Evolutionary conservation across 2,113 vertebrate species (phyloP).

Genomic region (Dolichotis patagonum): DNA sequence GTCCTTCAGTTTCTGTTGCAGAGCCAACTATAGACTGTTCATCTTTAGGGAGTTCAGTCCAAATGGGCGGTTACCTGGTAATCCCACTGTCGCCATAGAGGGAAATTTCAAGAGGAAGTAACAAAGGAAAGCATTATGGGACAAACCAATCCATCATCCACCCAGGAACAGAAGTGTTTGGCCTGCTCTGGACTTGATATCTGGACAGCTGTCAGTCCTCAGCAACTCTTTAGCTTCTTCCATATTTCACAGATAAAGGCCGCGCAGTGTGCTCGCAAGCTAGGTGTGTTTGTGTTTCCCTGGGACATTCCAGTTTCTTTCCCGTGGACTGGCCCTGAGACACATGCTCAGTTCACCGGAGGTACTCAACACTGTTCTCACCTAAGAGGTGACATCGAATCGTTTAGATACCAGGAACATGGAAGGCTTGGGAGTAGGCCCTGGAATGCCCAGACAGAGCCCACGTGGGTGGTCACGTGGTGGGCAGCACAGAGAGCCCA

Average conservation of each 20-base stretch:
- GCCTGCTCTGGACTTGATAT: background rate
- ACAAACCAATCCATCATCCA: slow-evolving; percentile 5
- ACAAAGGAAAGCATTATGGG: background rate
- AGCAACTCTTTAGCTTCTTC: slow-evolving; percentile 43
- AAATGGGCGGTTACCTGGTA: background rate
- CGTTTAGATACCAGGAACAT: background rate
- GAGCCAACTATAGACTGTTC: background rate
- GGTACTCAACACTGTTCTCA: background rate
- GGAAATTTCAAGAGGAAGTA: background rate
- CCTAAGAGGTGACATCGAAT: background rate
- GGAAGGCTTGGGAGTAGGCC: slow-evolving; percentile 1
- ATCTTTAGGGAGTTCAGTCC: background rate
- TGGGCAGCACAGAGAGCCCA: background rate
- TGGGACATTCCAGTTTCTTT: background rate
- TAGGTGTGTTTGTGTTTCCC: background rate
- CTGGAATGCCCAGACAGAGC: background rate
- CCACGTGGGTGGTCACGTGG: background rate
- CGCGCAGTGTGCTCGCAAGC: background rate
- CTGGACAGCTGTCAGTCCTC: background rate
- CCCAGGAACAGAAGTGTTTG: background rate
- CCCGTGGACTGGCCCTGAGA: background rate
- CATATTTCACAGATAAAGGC: slow-evolving; percentile 9
- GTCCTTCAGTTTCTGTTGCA: slow-evolving; percentile 40
- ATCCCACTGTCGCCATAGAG: background rate
- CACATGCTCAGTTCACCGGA: background rate